Evolutionary conservation across 92 coral and sea anemone species (phyloP), one percentile per base, ranked within the genome.

Genomic region (Palythoa heliodiscus): DNA sequence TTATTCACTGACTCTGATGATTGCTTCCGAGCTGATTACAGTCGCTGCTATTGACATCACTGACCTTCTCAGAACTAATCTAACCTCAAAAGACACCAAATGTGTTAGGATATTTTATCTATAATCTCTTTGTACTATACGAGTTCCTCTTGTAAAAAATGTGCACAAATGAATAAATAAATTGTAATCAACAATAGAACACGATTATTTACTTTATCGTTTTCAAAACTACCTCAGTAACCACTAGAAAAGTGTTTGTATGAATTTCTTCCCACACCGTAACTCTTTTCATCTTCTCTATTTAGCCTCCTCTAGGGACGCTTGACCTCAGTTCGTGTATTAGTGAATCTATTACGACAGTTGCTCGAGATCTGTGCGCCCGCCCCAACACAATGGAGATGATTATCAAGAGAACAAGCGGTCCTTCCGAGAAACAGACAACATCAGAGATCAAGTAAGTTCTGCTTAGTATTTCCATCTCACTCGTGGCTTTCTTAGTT

Each of bases 301-400:
- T 80, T 63, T 60, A 96, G 98, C 87, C 98, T 61, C 98, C 98
- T 14, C 82, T 94, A 39, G 98, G 98, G 6, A 86, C 88, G 72
- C 85, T 96, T 38, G 89, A 91, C 72, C 84, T 96, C 24, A 87
- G 93, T 20, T 86, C 91, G 50, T 96, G 96, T 38, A 78, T 84
- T 39, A 96, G 93, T 72, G 93, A 94, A 64, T 83, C 90, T 57
- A 90, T 96, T 24, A 92, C 98, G 17, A 91, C 94, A 77, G 98
- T 96, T 35, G 89, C 98, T 7, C 83, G 98, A 40, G 98, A 94
- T 83, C 78, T 96, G 66, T 96, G 98, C 85, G 98, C 98, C 10
- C 92, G 98, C 71, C 98, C 98, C 75, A 93, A 96, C 91, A 96
- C 98, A 48, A 94, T 96, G 93, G 98, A 96, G 52, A 88, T 96